Base-by-base conservation (phyloP, 1,140 invertebrate species). In the Chymomyza costata region DNA sequence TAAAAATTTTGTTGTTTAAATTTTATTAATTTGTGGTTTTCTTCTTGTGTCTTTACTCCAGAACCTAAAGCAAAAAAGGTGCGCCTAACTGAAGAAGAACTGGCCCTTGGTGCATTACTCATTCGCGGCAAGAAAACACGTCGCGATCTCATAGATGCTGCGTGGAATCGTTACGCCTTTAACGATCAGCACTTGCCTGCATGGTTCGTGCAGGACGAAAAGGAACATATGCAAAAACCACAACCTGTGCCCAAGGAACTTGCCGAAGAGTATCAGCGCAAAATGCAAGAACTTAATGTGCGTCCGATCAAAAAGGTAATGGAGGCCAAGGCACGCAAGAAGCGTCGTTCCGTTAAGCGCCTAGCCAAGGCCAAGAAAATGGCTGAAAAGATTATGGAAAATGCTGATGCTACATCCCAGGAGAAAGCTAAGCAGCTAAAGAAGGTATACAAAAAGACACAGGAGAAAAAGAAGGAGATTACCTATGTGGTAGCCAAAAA, bases 311-410 rank as follows among this genome's bases (percentile, higher is more conserved):
- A 99, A 86, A 99, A 99, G 89, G 94, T 99, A 0, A 92, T 97
- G 61, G 97, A 99, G 88, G 98, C 98, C 0, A 99, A 98, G 86
- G 95, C 96, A 0, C 91, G 98, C 37, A 99, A 99, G 88, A 98
- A 99, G 91, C 93, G 92, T 82, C 92, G 95, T 59, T 91, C 94
- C 34, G 85, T 94, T 39, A 93, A 91, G 57, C 93, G 93, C 83
- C 86, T 99, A 83, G 95, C 98, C 66, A 96, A 93, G 74, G 97
- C 96, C 0, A 96, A 97, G 86, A 99, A 99, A 87, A 97, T 95
- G 85, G 93, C 96, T 1, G 97, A 99, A 85, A 89, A 90, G 11
- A 88, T 99, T 7, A 91, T 97, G 86, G 96, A 99, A 32, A 95
- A 94, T 83, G 88, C 89, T 1, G 97, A 98, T 63, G 92, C 98